Evolutionary conservation across 2,113 vertebrate species (phyloP).

Genomic region (Leucoraja erinaceus): DNA sequence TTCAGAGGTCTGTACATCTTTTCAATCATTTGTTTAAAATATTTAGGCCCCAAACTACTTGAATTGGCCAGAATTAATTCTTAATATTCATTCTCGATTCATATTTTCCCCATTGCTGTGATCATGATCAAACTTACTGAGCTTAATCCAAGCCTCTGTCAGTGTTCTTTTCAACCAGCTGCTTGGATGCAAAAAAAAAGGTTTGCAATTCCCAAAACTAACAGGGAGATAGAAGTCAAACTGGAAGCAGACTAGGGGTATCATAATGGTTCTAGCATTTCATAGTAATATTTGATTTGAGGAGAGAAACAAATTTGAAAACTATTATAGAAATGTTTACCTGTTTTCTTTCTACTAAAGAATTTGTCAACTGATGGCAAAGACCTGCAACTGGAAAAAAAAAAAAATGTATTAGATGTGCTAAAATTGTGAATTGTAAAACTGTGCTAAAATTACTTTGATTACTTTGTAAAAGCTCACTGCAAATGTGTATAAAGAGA

Average conservation of each 20-base stretch:
- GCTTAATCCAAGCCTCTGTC: neutral
- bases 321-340: conserved; percentile 52
- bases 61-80: neutral
- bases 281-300: neutral
- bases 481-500: conserved; percentile 10
- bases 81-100: neutral
- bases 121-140: neutral
- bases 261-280: conserved; percentile 21
- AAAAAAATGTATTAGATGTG: conserved; percentile 41
- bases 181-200: neutral
- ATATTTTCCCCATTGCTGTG: neutral
- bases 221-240: neutral
- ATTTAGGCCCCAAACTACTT: neutral
- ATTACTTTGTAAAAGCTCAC: conserved; percentile 23
- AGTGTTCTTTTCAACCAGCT: neutral
- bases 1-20: neutral
- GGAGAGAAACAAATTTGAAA: neutral
- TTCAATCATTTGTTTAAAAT: neutral
- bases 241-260: neutral
- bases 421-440: too few species aligned
- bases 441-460: neutral
- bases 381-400: conserved; percentile 84
- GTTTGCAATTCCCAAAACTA: neutral
- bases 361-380: conserved; percentile 97
- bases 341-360: conserved; percentile 97